phyloP scores from a whole-genome alignment of 2,888 invertebrate genomes.

The Chymomyza caudatula region DNA sequence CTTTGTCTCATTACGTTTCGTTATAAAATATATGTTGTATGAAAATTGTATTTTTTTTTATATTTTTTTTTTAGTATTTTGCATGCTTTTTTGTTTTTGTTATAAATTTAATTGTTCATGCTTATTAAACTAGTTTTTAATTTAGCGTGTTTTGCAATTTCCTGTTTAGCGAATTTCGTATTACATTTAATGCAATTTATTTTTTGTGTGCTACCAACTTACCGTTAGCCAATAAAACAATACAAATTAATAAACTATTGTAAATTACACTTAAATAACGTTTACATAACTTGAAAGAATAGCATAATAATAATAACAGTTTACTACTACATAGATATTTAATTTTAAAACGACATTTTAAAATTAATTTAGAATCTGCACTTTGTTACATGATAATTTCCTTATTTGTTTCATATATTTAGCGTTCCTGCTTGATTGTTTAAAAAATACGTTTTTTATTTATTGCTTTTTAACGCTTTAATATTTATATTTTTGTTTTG shows the following conservation, averaged over 20 bases:
- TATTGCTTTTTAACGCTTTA: slow-evolving; percentile 3
- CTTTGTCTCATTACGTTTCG: slow-evolving; percentile 8
- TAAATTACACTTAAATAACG: not conserved
- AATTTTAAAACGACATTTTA: not conserved
- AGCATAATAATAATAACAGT: not conserved
- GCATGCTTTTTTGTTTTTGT: not conserved
- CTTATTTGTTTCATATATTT: not conserved
- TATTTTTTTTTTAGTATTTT: not conserved
- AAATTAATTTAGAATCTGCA: not conserved
- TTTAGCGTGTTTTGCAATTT: not conserved
- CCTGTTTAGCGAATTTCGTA: not conserved
- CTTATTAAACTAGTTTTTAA: not conserved
- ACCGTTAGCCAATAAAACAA: not conserved
- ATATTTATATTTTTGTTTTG: not conserved
- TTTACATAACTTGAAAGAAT: not conserved
- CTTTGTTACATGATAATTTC: not conserved
- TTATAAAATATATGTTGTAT: slow-evolving; percentile 30
- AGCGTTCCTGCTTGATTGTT: not conserved
- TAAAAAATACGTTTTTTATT: not conserved
- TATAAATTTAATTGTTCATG: not conserved
- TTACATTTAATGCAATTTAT: not conserved
- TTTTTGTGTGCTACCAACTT: not conserved
- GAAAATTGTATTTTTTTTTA: not conserved
- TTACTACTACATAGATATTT: not conserved
- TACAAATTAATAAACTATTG: not conserved